Evolutionary conservation across 2,888 invertebrate genomes (phyloP), one percentile per base, ranked within the genome.

Genomic region (Eugnorisma glareosa): DNA sequence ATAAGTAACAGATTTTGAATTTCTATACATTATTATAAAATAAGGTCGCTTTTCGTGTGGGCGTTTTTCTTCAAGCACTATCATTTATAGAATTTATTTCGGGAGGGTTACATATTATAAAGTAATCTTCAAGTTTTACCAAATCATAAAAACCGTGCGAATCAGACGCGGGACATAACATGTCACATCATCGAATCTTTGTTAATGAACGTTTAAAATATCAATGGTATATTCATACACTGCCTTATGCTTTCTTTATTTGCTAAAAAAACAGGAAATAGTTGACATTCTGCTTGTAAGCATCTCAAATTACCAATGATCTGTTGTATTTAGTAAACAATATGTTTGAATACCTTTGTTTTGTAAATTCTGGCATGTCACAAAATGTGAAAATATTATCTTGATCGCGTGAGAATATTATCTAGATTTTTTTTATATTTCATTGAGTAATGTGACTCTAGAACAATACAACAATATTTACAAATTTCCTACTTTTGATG

Each of bases 1-100:
- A 66, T 57, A 77, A 67, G 43, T 28, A 37, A 67, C 57, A 45
- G 37, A 67, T 57, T 73, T 67, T 57, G 8, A 59, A 15, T 61
- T 28, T 64, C 7, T 59, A 59, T 59, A 6, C 13, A 18, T 31
- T 57, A 6, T 6, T 6, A 21, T 8, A 28, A 54, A 13, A 35
- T 35, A 61, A 35, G 61, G 21, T 61, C 2, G 11, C 35, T 59
- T 59, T 59, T 59, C 28, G 18, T 28, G 28, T 1, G 28, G 18
- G 7, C 15, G 0, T 28, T 15, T 1, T 57, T 28, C 28, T 57
- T 28, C 13, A 15, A 28, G 28, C n/a, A n/a, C n/a, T 54, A 13
- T n/a, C 1, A 51, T 2, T 57, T 28, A 2, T 57, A 59, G 59
- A 59, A 59, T 18, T 31, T 31, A 18, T 59, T 59, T 59, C 18